These are phyloP conservation scores for Coccyzus lansbergi DNA, from an alignment of 2,797 vertebrate genomes.

Conservation along the genomic window DNA sequence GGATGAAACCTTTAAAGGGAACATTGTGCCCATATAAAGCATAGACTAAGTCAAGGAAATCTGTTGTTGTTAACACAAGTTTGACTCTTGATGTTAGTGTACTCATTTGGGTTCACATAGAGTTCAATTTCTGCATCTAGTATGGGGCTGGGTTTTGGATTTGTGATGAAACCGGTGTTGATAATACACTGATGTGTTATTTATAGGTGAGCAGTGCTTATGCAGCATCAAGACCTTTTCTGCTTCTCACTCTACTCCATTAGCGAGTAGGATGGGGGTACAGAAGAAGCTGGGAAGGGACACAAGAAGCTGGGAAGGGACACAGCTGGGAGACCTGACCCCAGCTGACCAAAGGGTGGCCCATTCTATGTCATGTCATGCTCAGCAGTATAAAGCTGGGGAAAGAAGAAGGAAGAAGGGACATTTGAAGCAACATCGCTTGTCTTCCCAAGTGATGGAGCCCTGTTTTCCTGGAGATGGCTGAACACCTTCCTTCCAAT, in stretches of 20 bases:
- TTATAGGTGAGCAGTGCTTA: background rate
- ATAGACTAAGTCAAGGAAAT: background rate
- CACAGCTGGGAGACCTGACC: background rate
- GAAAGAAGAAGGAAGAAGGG: accelerated
- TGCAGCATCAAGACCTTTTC: background rate
- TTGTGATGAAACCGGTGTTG: background rate
- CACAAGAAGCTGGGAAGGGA: background rate
- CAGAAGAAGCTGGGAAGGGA: too few species aligned
- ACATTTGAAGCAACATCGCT: accelerated
- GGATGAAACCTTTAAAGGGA: background rate
- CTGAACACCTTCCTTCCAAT: background rate
- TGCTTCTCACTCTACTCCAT: background rate
- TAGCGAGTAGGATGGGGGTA: accelerated
- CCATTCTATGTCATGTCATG: background rate
- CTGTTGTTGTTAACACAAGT: background rate
- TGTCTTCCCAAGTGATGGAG: background rate
- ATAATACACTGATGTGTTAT: background rate
- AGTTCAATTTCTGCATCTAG: background rate
- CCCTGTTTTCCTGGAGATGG: background rate
- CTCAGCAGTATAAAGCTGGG: background rate
- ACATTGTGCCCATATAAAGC: background rate
- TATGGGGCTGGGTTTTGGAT: background rate
- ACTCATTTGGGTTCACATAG: background rate
- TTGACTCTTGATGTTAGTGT: background rate
- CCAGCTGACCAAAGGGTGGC: background rate